Conservation (phyloP, 2,888 invertebrate species). For the Latrodectus hesperus region DNA sequence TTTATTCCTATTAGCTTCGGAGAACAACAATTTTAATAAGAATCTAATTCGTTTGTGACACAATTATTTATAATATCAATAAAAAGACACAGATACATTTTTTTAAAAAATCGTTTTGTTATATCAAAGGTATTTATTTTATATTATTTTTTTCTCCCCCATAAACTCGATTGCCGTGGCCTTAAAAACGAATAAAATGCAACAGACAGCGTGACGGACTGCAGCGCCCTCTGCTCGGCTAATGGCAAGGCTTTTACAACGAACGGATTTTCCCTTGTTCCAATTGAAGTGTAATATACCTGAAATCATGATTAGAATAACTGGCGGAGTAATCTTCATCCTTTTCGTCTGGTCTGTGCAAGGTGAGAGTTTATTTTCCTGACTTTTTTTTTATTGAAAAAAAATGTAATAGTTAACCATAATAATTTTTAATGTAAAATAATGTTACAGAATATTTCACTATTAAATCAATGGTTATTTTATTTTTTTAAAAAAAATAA, state of each 20-base stretch:
- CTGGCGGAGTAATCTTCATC: constrained; percentile 31
- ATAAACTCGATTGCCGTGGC: background rate
- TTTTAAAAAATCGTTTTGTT: too few species aligned
- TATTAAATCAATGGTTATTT: too few species aligned
- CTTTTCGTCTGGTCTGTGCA: constrained; percentile 1
- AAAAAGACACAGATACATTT: too few species aligned
- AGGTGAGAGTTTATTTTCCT: constrained; percentile 15
- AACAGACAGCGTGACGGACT: background rate
- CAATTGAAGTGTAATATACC: background rate
- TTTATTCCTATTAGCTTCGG: too few species aligned
- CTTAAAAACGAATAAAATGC: constrained; percentile 1
- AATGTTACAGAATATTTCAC: too few species aligned
- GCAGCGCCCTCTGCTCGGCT: constrained; percentile 2
- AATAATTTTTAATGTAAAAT: too few species aligned
- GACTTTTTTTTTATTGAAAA: too few species aligned
- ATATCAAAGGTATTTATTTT: background rate
- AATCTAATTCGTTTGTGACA: too few species aligned
- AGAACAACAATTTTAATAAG: too few species aligned
- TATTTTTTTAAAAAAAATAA: too few species aligned
- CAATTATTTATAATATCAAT: too few species aligned
- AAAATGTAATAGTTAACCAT: too few species aligned
- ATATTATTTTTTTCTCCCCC: background rate
- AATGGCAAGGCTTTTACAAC: background rate
- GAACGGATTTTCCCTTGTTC: background rate
- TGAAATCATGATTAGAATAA: constrained; percentile 39